Evolutionary conservation across 2,113 vertebrate species (phyloP).

Genomic region (Nicator chloris): DNA sequence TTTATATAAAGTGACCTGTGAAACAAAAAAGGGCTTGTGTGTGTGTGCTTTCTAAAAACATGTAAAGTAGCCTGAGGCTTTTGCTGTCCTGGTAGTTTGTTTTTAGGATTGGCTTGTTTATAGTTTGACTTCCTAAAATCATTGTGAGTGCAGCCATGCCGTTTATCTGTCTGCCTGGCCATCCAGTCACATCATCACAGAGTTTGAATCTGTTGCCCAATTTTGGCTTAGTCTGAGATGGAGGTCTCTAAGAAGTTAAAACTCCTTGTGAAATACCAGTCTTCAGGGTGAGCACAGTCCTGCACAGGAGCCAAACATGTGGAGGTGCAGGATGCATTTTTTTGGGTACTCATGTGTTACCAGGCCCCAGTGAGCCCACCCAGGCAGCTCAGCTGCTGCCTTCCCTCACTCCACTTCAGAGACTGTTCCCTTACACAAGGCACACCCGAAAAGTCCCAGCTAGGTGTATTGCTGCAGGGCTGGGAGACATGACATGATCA

Average conservation of each 20-base stretch:
- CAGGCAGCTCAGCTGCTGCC: neutral
- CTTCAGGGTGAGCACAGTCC: neutral
- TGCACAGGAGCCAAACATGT: accelerated
- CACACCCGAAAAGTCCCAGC: neutral
- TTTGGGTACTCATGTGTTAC: neutral
- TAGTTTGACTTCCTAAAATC: neutral
- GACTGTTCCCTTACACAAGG: neutral
- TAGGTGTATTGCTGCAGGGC: neutral
- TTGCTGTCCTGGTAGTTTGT: neutral
- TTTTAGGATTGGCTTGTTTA: neutral
- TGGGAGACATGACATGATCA: accelerated
- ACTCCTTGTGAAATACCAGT: neutral
- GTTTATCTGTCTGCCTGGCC: neutral
- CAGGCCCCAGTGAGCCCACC: neutral
- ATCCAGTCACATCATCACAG: accelerated
- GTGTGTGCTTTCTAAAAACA: neutral
- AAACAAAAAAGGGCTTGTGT: neutral
- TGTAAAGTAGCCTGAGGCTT: neutral
- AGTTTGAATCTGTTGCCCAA: neutral
- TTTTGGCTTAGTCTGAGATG: neutral
- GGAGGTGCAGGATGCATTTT: neutral
- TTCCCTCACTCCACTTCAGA: neutral
- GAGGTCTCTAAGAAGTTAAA: neutral
- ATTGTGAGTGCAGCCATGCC: neutral
- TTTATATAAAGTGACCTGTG: neutral